Base-by-base conservation (phyloP, 2,113 vertebrate species). In the Pseudois nayaur region DNA sequence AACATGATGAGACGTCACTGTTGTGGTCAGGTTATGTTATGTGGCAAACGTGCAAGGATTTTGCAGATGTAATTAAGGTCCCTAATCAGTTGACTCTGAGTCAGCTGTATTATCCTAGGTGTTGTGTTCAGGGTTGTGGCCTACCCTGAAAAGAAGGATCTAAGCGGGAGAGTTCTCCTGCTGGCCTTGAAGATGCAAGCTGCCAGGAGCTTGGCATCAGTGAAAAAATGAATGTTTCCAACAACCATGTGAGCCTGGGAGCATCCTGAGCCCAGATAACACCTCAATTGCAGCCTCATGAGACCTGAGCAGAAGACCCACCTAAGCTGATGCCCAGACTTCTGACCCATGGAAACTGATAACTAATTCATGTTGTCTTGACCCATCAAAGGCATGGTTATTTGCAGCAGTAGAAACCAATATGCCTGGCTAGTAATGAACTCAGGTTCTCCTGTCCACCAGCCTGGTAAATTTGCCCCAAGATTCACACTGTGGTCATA, bases 351-450 rank as follows among this genome's bases (percentile, higher is more conserved):
- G 43, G 78, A 74, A 31, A n/a, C 4, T 6, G 10, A 7, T 17
- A 31, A 84, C 0, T 10, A 19, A 2, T 0, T 43, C 3, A 4
- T 15, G 50, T 50, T 21, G 14, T 43, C 81, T 17, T 43, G 76
- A 90, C 62, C n/a, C 60, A 13, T 79, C 48, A 17, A n/a, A 59
- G 19, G 1, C 21, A 5, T 3, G 12, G 33, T 2, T 14, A 10
- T 31, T 50, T 19, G 0, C 29, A 2, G 43, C 13, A n/a, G 13
- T 1, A 36, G 50, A 43, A 84, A 71, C 57, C n/a, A 31, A 60
- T 5, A 21, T 21, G 6, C 4, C 0, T 0, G 62, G 57, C 57
- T 16, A 0, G 16, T 1, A 0, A n/a, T 13, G 40, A 79, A n/a
- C 7, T 8, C 62, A 3, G 62, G 74, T 52, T 31, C 83, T n/a